A percentile compares a stretch with the other conserved stretches of the same genome.
Evolutionary conservation across 2,888 invertebrate genomes (phyloP).

Genomic region (Leucophenga montana): DNA sequence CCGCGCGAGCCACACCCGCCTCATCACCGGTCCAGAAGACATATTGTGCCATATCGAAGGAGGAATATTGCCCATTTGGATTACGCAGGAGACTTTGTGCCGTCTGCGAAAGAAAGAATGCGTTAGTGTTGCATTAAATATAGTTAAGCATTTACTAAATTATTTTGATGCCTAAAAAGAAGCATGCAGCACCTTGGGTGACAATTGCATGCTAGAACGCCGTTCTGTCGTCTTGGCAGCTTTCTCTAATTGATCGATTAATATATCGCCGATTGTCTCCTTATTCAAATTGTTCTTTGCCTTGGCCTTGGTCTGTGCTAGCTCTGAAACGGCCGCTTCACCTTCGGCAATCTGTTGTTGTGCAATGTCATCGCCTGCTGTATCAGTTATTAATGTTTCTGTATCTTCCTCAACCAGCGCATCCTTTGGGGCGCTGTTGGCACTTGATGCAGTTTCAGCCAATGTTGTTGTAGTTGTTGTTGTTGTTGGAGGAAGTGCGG

Average conservation of each 20-base stretch:
- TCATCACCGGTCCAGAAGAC: constrained; percentile 89
- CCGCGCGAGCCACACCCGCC: constrained; percentile 82
- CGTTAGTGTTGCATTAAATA: neutral
- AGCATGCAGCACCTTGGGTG: constrained; percentile 69
- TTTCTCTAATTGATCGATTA: constrained; percentile 60
- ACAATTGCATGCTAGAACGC: constrained; percentile 62
- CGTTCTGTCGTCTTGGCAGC: constrained; percentile 65
- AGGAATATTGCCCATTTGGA: constrained; percentile 81
- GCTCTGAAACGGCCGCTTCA: constrained; percentile 33
- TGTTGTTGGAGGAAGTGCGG: constrained; percentile 42
- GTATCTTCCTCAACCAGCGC: neutral
- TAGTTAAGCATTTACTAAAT: constrained; percentile 38
- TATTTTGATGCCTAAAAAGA: neutral
- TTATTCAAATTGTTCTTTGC: constrained; percentile 58
- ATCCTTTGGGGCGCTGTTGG: constrained; percentile 19
- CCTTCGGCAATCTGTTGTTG: constrained; percentile 29
- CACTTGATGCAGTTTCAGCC: constrained; percentile 24
- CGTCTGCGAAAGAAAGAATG: constrained; percentile 72
- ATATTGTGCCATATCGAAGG: constrained; percentile 87
- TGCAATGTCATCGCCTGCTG: constrained; percentile 36
- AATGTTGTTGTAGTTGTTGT: neutral
- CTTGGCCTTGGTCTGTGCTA: constrained; percentile 37
- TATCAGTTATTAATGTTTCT: constrained; percentile 33
- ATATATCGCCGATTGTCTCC: constrained; percentile 62
- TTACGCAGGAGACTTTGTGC: constrained; percentile 73